Evolutionary conservation across 2,113 vertebrate species (phyloP), one percentile per base, ranked within the genome.

Genomic region (Chionodraco myersi): DNA sequence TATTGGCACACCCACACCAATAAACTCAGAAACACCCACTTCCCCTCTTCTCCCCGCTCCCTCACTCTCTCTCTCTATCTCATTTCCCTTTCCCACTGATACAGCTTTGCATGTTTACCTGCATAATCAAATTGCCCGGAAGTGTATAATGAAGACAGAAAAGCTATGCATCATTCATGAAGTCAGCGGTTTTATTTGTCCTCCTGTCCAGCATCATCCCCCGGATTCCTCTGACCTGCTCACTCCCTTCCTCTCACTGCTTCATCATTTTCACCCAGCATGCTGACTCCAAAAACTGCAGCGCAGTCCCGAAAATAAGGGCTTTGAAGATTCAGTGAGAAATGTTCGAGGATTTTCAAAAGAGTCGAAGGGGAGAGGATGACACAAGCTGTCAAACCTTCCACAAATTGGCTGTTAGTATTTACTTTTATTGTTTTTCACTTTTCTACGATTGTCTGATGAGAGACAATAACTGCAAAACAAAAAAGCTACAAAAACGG

Each of bases 151-250:
- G 53, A 52, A 61, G 48, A 82, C 34, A 51, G 51, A 79, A 41
- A 72, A 64, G 72, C 68, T 18, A 9, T 84, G 26, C 85, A 88
- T 92, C 82, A 86, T 88, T 88, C 79, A 91, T 87, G 61, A 60
- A 77, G 57, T 66, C 79, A 64, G 70, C 74, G 30, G 61, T 84
- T 64, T 72, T 58, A 84, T 84, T 86, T 80, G 49, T 72, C 77
- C 71, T 67, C 34, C 57, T 57, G 18, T 64, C 16, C 67, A 51
- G 56, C 48, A 80, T 57, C 67, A 62, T 66, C 18, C 10, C 16
- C 10, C 14, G 2, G 59, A 44, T 60, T 75, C 18, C 44, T 53
- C 56, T 56, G 70, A 77, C 66, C 34, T 30, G 18, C 71, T 64
- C 14, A 6, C 62, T 52, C 41, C 23, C 54, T 59, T 41, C 36